Evolutionary conservation across 2,797 vertebrate genomes (phyloP).

Genomic region (Momotus momota): DNA sequence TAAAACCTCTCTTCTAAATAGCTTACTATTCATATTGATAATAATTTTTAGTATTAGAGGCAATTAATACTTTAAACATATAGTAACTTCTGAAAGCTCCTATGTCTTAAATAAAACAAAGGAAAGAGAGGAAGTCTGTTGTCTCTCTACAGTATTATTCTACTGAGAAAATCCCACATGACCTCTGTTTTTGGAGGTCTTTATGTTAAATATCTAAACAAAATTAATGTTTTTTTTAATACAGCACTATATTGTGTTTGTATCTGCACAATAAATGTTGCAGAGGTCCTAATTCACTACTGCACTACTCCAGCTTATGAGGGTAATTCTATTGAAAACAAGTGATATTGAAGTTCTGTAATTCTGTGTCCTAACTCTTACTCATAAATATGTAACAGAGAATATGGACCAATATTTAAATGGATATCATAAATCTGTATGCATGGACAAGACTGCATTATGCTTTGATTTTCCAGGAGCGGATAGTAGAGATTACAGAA

Average conservation of each 20-base stretch:
- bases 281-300: neutral
- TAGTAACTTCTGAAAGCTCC: neutral
- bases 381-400: neutral
- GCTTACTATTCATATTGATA: neutral
- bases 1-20: neutral
- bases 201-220: neutral
- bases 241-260: neutral
- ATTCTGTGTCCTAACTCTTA: neutral
- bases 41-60: neutral
- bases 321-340: neutral
- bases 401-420: neutral
- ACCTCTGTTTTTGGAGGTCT: neutral
- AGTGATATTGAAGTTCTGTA: neutral
- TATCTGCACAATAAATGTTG: neutral
- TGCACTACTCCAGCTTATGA: neutral
- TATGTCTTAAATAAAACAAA: neutral
- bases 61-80: neutral
- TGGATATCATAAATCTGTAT: neutral
- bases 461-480: neutral
- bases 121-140: neutral
- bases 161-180: neutral
- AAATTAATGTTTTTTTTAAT: neutral
- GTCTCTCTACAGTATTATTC: neutral
- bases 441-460: neutral
- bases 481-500: neutral